A percentile compares a stretch with the other conserved stretches of the same genome.
phyloP scores from a whole-genome alignment of 1,140 invertebrate species.

The Drosophila triauraria region DNA sequence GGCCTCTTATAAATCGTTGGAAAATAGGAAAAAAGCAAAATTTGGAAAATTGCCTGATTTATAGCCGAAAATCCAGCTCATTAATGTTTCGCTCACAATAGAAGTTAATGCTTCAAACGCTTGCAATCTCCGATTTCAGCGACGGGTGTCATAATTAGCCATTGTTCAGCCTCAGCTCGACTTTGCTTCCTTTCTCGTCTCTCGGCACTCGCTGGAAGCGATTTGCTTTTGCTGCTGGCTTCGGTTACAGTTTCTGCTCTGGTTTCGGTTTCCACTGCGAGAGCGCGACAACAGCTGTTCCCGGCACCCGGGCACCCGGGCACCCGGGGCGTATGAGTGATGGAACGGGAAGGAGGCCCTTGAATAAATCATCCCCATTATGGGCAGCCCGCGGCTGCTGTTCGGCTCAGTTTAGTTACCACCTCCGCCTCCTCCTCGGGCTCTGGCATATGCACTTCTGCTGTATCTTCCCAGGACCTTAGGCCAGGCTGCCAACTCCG shows the following conservation, averaged over 20 bases:
- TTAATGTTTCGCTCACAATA: conserved; percentile 5
- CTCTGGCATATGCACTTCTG: conserved; percentile 29
- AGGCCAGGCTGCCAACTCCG: conserved; percentile 1
- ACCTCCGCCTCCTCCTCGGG: not conserved
- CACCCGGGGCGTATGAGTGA: conserved; percentile 55
- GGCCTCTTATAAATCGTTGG: conserved; percentile 1
- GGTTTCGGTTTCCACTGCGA: conserved; percentile 24
- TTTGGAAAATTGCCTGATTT: conserved; percentile 18
- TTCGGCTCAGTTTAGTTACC: not conserved
- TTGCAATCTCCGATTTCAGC: conserved; percentile 16
- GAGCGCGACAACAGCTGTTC: conserved; percentile 38
- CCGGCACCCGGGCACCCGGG: conserved; percentile 30
- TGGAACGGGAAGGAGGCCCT: not conserved
- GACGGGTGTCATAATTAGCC: conserved; percentile 37
- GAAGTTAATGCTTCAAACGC: conserved; percentile 8
- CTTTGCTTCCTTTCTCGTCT: not conserved
- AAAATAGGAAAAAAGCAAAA: too few relatives aligned
- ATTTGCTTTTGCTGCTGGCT: not conserved
- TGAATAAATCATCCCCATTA: conserved; percentile 37
- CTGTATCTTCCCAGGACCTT: conserved; percentile 28
- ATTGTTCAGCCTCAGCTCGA: conserved; percentile 32
- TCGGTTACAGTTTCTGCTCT: conserved; percentile 30
- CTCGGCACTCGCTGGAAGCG: not conserved
- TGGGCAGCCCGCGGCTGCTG: conserved; percentile 6
- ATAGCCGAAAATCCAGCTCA: not conserved